Percentiles rank a stretch among this genome's conserved stretches.
Evolutionary conservation across 2,797 vertebrate species (phyloP).

Genomic region (Cichlasoma orientale): DNA sequence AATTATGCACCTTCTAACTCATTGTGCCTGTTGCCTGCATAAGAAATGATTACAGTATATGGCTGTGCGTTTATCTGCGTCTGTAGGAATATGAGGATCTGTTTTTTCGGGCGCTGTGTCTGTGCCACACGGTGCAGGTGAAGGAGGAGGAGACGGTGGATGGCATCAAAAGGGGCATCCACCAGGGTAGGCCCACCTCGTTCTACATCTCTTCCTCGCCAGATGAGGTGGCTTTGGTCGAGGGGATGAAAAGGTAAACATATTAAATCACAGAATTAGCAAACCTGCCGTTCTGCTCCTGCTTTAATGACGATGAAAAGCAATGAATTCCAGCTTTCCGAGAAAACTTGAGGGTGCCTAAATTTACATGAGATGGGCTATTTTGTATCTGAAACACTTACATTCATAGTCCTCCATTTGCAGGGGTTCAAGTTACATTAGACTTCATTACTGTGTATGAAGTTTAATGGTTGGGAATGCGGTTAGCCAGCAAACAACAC

Average conservation of each 20-base stretch:
- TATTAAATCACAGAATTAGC: neutral
- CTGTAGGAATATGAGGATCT: slow-evolving; percentile 93
- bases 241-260: slow-evolving; percentile 92
- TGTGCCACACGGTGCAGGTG: slow-evolving; percentile 97
- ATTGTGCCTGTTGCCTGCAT: neutral
- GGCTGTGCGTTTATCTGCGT: neutral
- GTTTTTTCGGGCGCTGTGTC: slow-evolving; percentile 95
- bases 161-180: slow-evolving; percentile 86
- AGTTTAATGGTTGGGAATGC: neutral
- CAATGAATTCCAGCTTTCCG: no score
- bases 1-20: neutral
- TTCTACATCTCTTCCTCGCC: slow-evolving; percentile 97
- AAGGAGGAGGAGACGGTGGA: slow-evolving; percentile 92
- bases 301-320: no score
- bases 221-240: slow-evolving; percentile 95
- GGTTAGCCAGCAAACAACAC: neutral
- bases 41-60: neutral
- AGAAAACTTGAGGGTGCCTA: no score
- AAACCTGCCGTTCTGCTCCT: neutral
- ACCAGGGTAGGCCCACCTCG: slow-evolving; percentile 85
- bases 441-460: neutral
- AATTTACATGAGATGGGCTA: no score
- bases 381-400: no score
- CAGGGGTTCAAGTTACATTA: neutral
- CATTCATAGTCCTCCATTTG: neutral